Evolutionary conservation across 92 coral and sea anemone species (phyloP), one percentile per base, ranked within the genome.

Genomic region (Palythoa grandiflora): DNA sequence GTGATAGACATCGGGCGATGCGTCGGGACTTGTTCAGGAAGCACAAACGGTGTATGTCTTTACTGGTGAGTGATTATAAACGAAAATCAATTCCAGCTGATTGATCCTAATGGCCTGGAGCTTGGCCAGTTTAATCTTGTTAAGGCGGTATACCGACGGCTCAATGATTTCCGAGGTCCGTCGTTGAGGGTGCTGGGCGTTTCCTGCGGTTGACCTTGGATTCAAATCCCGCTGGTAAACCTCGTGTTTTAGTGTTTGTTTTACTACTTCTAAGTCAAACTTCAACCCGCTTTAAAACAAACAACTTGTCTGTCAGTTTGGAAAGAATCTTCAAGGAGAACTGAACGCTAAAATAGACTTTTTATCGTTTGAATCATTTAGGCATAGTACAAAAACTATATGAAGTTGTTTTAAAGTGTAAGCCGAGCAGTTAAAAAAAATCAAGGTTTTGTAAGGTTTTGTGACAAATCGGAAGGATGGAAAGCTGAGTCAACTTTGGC

Each of bases 1-100:
- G 91, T 94, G 3, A 92, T 94, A 12, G 96, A 94, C 60, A 87
- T 94, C 35, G 94, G 96, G 2, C 89, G 91, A 57, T 94, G 96
- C 68, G 80, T 63, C n/a, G 91, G 96, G 28, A 55, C 79, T 15
- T 94, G 96, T 84, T 68, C 90, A 1, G 92, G 96, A 3, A 80
- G 73, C 66, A 71, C 72, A 11, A 70, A 84, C 38, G 90, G 90
- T 14, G 76, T 83, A 55, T 94, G 96, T 20, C 76, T 94, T 17
- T 89, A 84, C 80, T 94, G 96, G 96, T 94, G 65, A 89, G 91
- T 65, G 47, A n/a, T 72, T 9, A n/a, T 1, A 17, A 17, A 17
- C 15, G 80, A 17, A 80, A 37, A 17, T 39, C 9, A 63, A 38
- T 12, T 1, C 36, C 39, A 54, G 63, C 48, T 15, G 36, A 11